These are phyloP conservation scores for Frankliniella intonsa DNA, from an alignment of 2,888 invertebrate genomes.

Conservation along the genomic window DNA sequence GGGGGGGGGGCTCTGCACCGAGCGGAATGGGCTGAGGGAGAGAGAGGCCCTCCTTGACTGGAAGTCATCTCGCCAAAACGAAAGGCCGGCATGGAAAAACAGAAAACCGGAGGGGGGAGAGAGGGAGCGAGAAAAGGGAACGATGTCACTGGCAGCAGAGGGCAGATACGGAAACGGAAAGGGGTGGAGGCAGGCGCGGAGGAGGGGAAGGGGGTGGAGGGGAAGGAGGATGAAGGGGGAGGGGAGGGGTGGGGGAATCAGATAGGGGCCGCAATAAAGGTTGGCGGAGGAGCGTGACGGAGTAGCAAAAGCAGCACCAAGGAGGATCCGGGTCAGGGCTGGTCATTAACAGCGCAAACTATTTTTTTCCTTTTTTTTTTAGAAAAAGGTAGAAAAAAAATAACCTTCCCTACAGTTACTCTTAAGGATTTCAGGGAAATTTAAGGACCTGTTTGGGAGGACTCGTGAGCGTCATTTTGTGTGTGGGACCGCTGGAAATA, in stretches of 20 bases:
- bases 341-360: neutral
- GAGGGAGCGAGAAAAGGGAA: neutral
- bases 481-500: no score
- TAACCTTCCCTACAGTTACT: no score
- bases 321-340: neutral
- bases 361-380: no score
- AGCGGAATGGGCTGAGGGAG: neutral
- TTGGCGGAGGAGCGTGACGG: neutral
- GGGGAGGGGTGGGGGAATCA: neutral
- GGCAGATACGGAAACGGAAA: neutral
- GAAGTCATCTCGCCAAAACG: constrained; percentile 19
- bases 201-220: neutral
- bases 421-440: no score
- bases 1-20: neutral
- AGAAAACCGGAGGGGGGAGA: neutral
- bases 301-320: no score
- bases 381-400: no score
- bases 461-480: no score
- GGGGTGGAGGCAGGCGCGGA: no score
- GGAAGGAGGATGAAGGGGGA: neutral
- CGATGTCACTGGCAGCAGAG: constrained; percentile 15
- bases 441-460: no score
- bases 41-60: neutral
- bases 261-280: constrained; percentile 5
- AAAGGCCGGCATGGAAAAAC: constrained; percentile 9